A percentile compares a stretch with the other conserved stretches of the same genome.
phyloP scores from a whole-genome alignment of 2,888 invertebrate genomes.

The Lochmaea capreae region DNA sequence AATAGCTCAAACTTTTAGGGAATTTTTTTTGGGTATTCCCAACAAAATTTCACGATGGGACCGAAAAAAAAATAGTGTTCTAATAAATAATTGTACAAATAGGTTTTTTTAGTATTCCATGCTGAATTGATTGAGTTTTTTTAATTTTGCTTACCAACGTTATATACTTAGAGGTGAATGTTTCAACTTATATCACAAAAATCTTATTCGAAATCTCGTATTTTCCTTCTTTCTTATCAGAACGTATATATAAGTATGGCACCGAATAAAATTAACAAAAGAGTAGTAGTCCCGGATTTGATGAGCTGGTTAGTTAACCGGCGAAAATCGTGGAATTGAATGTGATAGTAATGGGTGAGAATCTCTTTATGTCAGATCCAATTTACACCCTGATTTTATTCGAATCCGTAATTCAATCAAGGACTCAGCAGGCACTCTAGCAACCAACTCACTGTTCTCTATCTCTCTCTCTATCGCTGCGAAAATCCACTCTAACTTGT shows the following conservation, averaged over 20 bases:
- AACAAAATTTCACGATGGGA: too few relatives aligned
- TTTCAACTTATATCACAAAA: background rate
- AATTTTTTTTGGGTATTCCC: too few relatives aligned
- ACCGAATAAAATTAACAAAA: conserved; percentile 22
- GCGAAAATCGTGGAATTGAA: conserved; percentile 57
- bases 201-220: too few relatives aligned
- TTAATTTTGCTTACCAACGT: too few relatives aligned
- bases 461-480: conserved; percentile 6
- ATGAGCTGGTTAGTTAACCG: conserved; percentile 46
- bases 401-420: conserved; percentile 64
- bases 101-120: too few relatives aligned
- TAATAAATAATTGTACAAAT: too few relatives aligned
- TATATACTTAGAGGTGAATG: background rate
- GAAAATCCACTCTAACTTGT: conserved; percentile 32
- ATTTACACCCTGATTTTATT: conserved; percentile 64
- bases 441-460: conserved; percentile 15
- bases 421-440: conserved; percentile 56
- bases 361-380: conserved; percentile 64
- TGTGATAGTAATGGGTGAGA: conserved; percentile 65
- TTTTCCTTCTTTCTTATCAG: background rate
- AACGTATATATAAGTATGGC: background rate
- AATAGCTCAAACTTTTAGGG: too few relatives aligned
- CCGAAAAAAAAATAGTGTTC: too few relatives aligned
- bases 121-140: too few relatives aligned
- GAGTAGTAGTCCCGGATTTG: conserved; percentile 35